These are phyloP conservation scores for Globia sparganii DNA, from an alignment of 2,888 invertebrate species.

Conservation along the genomic window DNA sequence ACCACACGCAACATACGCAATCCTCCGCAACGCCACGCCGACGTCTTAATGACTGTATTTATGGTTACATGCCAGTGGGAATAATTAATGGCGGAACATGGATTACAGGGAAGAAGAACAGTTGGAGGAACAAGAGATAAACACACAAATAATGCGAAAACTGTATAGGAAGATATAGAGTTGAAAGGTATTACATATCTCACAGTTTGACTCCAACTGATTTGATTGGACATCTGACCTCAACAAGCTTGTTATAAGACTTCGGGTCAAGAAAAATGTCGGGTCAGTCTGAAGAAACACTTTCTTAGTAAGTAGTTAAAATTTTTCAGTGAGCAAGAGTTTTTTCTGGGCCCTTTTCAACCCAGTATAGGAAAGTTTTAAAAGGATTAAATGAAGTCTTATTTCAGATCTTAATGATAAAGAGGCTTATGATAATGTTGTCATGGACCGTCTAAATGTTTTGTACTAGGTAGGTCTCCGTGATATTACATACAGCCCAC, in stretches of 20 bases:
- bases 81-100: constrained; percentile 40
- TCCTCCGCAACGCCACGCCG: constrained; percentile 45
- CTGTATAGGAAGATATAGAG: not conserved
- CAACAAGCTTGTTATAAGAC: not conserved
- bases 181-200: not conserved
- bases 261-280: not conserved
- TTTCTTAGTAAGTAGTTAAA: not conserved
- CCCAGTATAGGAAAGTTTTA: not conserved
- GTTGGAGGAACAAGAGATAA: constrained; percentile 1
- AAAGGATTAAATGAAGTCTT: not conserved
- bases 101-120: constrained; percentile 16
- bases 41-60: constrained; percentile 70
- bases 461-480: not conserved
- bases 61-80: constrained; percentile 54
- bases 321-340: not conserved
- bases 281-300: not conserved
- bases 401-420: not conserved
- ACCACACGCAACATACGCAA: constrained; percentile 51
- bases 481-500: not conserved
- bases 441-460: not conserved
- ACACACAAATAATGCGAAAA: not conserved
- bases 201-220: no score
- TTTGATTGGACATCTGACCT: no score
- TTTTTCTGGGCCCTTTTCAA: not conserved
- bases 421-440: not conserved